Percentiles rank a stretch among this genome's conserved stretches.
These are phyloP conservation scores for Eulithis testata DNA, from an alignment of 2,888 invertebrate genomes.

Conservation along the genomic window DNA sequence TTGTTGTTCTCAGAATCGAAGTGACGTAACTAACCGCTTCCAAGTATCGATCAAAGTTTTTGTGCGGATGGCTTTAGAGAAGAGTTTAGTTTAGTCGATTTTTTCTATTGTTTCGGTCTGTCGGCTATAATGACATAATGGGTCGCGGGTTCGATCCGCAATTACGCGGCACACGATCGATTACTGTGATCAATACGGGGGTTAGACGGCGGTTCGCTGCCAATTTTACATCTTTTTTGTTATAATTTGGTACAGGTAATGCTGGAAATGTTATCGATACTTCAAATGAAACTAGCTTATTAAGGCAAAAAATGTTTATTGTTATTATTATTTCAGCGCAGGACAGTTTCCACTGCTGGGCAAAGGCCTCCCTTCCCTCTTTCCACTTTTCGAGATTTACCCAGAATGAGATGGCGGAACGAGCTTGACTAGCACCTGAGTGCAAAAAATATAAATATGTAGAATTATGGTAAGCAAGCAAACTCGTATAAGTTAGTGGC, in stretches of 20 bases:
- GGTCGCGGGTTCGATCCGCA: constrained; percentile 80
- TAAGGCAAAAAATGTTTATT: not conserved
- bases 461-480: too few species aligned
- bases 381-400: too few species aligned
- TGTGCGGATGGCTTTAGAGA: constrained; percentile 35
- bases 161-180: constrained; percentile 85
- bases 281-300: constrained; percentile 7
- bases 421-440: too few species aligned
- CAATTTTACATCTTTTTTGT: constrained; percentile 80
- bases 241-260: constrained; percentile 72
- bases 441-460: too few species aligned
- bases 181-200: constrained; percentile 84
- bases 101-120: constrained; percentile 77
- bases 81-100: constrained; percentile 36
- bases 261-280: constrained; percentile 69
- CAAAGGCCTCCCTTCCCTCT: too few species aligned
- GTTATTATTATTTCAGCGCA: too few species aligned
- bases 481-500: too few species aligned
- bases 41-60: constrained; percentile 31
- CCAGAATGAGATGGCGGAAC: too few species aligned
- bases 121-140: constrained; percentile 82
- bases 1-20: constrained; percentile 40
- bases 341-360: too few species aligned
- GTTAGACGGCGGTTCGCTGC: constrained; percentile 82
- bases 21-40: constrained; percentile 42